phyloP scores from a whole-genome alignment of 2,113 vertebrate species.

The Malurus alboscapulatus region DNA sequence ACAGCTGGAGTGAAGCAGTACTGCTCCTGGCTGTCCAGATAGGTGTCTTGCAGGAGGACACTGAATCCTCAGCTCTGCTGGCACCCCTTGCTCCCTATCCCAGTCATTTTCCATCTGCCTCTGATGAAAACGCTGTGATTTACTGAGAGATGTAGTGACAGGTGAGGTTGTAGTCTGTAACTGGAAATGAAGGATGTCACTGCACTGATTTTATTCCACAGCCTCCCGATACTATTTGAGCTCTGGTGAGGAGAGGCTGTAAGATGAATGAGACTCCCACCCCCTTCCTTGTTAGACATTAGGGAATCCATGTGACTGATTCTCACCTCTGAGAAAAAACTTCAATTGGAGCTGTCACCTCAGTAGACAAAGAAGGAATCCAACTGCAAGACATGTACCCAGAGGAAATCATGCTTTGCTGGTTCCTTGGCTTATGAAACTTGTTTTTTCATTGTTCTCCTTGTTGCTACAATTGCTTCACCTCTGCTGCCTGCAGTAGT shows the following conservation, averaged over 20 bases:
- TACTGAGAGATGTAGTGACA: background rate
- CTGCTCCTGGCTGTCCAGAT: background rate
- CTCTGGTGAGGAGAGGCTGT: background rate
- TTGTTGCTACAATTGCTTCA: background rate
- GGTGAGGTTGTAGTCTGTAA: conserved; percentile 19
- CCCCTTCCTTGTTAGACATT: background rate
- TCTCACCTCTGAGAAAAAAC: background rate
- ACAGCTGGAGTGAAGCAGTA: background rate
- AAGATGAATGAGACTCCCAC: background rate
- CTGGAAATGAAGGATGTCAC: conserved; percentile 28
- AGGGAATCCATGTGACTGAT: background rate
- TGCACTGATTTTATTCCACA: background rate
- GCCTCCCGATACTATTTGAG: background rate
- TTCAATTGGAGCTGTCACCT: conserved; percentile 29
- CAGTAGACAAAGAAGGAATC: conserved; percentile 2
- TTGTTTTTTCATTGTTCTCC: background rate
- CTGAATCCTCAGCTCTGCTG: background rate
- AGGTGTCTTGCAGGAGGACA: background rate
- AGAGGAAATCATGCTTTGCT: conserved; percentile 36
- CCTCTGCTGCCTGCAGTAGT: background rate
- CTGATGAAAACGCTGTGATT: background rate
- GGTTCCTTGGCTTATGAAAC: background rate
- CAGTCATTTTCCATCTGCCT: background rate
- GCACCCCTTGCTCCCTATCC: background rate
- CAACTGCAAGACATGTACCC: background rate